Conservation (phyloP, 1,140 invertebrate genomes). For the Caerostris darwini region DNA sequence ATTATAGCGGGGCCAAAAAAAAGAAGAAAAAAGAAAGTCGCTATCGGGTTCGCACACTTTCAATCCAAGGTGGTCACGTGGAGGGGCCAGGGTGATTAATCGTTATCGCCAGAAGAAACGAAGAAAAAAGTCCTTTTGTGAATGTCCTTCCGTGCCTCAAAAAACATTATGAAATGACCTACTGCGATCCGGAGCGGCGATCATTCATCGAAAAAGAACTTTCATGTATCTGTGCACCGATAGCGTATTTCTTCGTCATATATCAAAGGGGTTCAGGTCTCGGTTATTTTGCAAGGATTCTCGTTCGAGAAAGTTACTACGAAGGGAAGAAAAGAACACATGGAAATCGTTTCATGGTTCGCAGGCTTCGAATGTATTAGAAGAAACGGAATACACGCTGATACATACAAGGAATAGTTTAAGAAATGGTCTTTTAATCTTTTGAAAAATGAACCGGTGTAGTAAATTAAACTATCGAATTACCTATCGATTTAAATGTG, state of each 20-base stretch:
- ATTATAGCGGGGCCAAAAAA: background rate
- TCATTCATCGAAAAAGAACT: background rate
- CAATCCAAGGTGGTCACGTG: background rate
- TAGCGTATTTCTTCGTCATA: background rate
- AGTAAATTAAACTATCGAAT: no score
- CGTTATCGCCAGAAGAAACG: background rate
- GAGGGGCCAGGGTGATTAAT: conserved; percentile 19
- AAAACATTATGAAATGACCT: conserved; percentile 44
- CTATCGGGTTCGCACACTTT: conserved; percentile 4
- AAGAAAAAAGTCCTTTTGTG: conserved; percentile 1
- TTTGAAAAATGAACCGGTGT: no score
- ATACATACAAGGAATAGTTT: no score
- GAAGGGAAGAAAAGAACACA: background rate
- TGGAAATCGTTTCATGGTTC: no score
- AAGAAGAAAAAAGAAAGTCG: background rate
- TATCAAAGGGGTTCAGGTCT: background rate
- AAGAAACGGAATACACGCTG: background rate
- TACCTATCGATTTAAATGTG: no score
- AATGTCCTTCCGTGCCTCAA: conserved; percentile 25
- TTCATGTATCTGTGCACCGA: background rate
- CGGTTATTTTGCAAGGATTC: background rate
- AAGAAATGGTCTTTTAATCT: no score
- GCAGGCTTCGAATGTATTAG: no score
- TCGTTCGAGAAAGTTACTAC: background rate
- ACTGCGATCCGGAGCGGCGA: background rate